A percentile compares a stretch with the other conserved stretches of the same genome.
These are phyloP conservation scores for Tenthredo distinguenda DNA, from an alignment of 2,888 invertebrate species.

Conservation along the genomic window DNA sequence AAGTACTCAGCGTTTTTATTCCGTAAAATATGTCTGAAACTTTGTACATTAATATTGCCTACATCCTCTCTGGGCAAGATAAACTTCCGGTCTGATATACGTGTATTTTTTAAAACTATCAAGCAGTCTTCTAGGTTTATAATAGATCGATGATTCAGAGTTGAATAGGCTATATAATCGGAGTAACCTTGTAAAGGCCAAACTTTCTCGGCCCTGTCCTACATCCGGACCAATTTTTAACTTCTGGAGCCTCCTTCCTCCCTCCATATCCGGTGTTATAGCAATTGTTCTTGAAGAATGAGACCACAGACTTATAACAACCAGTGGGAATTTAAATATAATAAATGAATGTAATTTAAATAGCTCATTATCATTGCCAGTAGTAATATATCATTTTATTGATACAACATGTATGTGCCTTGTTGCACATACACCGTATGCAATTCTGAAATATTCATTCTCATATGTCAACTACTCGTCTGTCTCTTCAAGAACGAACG, in stretches of 20 bases:
- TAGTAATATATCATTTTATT: neutral
- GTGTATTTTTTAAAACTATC: neutral
- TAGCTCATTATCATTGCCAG: neutral
- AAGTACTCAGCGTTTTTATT: neutral
- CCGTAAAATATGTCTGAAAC: neutral
- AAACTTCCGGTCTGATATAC: neutral
- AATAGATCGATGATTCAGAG: constrained; percentile 21
- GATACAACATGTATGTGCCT: neutral
- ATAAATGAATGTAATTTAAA: neutral
- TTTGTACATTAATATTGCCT: neutral
- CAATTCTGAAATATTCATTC: constrained; percentile 16
- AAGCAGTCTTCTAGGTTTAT: neutral
- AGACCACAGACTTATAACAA: neutral
- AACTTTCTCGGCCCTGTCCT: constrained; percentile 46
- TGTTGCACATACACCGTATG: neutral
- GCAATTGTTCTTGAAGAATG: constrained; percentile 11
- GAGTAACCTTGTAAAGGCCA: constrained; percentile 31
- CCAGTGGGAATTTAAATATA: neutral
- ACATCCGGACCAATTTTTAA: constrained; percentile 36
- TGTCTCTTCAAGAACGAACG: constrained; percentile 23
- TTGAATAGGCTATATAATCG: constrained; percentile 8
- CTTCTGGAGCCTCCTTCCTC: constrained; percentile 31
- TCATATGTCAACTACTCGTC: neutral
- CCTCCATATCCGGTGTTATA: constrained; percentile 28
- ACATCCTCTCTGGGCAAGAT: neutral